A percentile compares a stretch with the other conserved stretches of the same genome.
Evolutionary conservation across 2,888 invertebrate species (phyloP).

Genomic region (Rhopalosiphum nymphaeae): DNA sequence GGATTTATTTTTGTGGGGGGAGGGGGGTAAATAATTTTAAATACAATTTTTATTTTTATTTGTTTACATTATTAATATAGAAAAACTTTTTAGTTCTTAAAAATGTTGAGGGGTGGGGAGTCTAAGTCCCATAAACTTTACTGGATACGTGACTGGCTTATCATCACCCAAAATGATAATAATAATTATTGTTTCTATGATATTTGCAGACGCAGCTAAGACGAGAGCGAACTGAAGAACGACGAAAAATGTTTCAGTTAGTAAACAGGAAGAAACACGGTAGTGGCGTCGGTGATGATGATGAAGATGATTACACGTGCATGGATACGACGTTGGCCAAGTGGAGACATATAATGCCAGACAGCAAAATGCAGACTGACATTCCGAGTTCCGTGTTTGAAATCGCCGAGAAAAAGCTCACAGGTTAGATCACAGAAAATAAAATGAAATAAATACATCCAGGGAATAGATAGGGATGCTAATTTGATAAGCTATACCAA

Average conservation of each 20-base stretch:
- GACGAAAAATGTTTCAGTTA: constrained; percentile 91
- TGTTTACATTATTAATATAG: too few relatives aligned
- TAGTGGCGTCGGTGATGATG: constrained; percentile 67
- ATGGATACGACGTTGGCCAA: constrained; percentile 72
- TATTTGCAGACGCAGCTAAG: constrained; percentile 80
- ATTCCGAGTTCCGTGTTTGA: neutral
- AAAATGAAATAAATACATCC: neutral
- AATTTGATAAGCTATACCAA: neutral
- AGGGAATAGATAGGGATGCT: neutral
- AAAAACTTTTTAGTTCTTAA: too few relatives aligned
- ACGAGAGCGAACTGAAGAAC: constrained; percentile 91
- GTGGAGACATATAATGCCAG: constrained; percentile 78
- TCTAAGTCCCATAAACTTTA: too few relatives aligned
- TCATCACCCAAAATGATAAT: neutral
- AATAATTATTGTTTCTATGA: neutral
- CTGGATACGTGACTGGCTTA: too few relatives aligned
- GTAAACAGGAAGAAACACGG: constrained; percentile 76
- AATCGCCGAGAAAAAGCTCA: neutral
- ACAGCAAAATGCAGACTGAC: constrained; percentile 18
- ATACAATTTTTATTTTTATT: too few relatives aligned
- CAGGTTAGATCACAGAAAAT: neutral
- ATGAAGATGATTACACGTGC: constrained; percentile 64
- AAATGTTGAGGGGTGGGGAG: too few relatives aligned
- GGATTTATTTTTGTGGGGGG: too few relatives aligned
- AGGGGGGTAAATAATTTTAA: too few relatives aligned